Conservation (phyloP, 1,140 invertebrate species). For the Drosophila mojavensis region DNA sequence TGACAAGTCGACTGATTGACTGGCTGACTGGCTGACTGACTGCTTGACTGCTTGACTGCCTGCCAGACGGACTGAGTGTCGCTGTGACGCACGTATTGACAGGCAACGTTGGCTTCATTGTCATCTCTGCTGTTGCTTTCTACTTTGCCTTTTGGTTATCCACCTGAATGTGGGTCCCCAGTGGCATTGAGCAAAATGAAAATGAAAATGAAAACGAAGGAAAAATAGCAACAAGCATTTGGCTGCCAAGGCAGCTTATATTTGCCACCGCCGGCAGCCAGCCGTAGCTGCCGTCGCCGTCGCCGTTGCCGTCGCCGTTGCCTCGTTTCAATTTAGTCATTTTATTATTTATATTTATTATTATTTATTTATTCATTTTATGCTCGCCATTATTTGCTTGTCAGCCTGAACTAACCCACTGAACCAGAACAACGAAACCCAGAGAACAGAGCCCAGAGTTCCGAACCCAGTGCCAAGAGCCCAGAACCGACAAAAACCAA, state of each 20-base stretch:
- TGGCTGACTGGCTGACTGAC: constrained; percentile 15
- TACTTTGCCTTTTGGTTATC: constrained; percentile 24
- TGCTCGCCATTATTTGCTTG: constrained; percentile 32
- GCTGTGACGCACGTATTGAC: constrained; percentile 39
- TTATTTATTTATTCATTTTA: constrained; percentile 51
- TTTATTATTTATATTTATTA: constrained; percentile 46
- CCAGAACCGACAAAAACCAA: no score
- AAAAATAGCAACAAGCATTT: constrained; percentile 47
- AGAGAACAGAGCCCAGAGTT: no score
- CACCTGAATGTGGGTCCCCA: constrained; percentile 38
- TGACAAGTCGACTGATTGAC: constrained; percentile 41
- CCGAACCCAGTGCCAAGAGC: no score
- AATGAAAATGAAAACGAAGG: constrained; percentile 37
- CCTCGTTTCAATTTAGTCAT: constrained; percentile 50
- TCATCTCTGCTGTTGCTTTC: constrained; percentile 24
- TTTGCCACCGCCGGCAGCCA: background rate
- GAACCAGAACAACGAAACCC: background rate
- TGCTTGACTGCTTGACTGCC: background rate
- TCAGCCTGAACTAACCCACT: background rate
- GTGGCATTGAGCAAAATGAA: constrained; percentile 16
- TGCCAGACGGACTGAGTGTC: background rate
- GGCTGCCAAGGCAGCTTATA: constrained; percentile 13
- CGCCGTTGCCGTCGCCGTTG: constrained; percentile 33
- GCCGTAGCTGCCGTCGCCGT: constrained; percentile 26
- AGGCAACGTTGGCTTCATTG: constrained; percentile 39